A percentile compares a stretch with the other conserved stretches of the same genome.
These are phyloP conservation scores for Pachyrhynchus sulphureomaculatus DNA, from an alignment of 1,140 invertebrate genomes.

Conservation along the genomic window DNA sequence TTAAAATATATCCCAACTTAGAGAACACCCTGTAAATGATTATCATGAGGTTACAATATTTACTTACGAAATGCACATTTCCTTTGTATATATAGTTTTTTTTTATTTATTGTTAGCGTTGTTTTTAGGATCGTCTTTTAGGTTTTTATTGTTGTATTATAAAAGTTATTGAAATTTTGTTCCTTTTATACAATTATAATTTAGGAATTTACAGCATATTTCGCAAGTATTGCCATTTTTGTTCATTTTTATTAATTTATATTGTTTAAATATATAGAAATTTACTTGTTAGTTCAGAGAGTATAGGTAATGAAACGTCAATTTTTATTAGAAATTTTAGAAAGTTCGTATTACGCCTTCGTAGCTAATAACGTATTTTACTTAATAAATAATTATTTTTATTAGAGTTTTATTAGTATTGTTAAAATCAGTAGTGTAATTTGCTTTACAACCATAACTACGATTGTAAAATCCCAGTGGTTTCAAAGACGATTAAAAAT, in stretches of 20 bases:
- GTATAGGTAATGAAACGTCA: background rate
- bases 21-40: no score
- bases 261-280: no score
- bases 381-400: background rate
- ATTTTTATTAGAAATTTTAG: conserved; percentile 3
- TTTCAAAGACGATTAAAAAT: background rate
- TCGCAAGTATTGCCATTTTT: no score
- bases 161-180: background rate
- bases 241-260: no score
- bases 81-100: background rate
- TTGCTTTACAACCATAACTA: no score
- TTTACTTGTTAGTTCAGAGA: no score
- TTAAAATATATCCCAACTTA: no score
- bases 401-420: no score
- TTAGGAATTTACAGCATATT: background rate
- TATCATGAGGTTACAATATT: no score
- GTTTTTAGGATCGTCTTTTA: background rate
- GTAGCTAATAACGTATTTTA: background rate
- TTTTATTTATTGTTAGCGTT: background rate
- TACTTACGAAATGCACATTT: no score
- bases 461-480: no score
- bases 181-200: background rate
- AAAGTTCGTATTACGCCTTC: conserved; percentile 1
- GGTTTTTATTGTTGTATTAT: background rate
- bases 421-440: no score